Evolutionary conservation across 2,797 vertebrate species (phyloP), one percentile per base, ranked within the genome.

Genomic region (Lateolabrax maculatus): DNA sequence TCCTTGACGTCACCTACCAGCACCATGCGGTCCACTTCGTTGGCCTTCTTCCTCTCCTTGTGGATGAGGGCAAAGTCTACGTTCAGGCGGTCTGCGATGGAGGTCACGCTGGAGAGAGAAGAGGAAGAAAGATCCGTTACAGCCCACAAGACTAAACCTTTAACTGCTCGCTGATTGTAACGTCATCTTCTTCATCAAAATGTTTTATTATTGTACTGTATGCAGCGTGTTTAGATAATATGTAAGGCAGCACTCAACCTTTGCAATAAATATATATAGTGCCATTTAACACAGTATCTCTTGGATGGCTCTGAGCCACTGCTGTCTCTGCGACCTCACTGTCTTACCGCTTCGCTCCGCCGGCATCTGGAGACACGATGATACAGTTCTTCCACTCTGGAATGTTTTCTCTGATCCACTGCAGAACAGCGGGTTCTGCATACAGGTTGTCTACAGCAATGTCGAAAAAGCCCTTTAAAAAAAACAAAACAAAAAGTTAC

Each of bases 41-140:
- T 99, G 60, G 98, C 97, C 86, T 97, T 99, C 93, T 99, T 98
- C 80, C 97, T 93, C 89, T 98, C 97, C 72, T 98, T 98, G 92
- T 99, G 98, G 92, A 99, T 99, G 79, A 99, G 94, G 19, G 97
- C 98, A 75, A 99, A 99, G 71, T 99, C 98, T 91, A 98, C 98
- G 52, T 99, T 98, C 66, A 99, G 86, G 21, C 97, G 95, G 93
- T 99, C 97, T 0, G 97, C 97, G 63, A 99, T 99, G 46, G 98
- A 99, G 8, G 97, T 99, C 76, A 99, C 98, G n/a, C 97, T 98
- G 91, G 9, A 48, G 4, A 6, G 29, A 18, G 27, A 4, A 36
- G 6, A 19, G 9, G 27, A 1, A 25, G 52, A 27, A 3, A 34
- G 21, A 23, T 13, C 21, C 53, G 15, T 71, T 61, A 51, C 23